Evolutionary conservation across 2,113 vertebrate species (phyloP).

Genomic region (Notothenia coriiceps): DNA sequence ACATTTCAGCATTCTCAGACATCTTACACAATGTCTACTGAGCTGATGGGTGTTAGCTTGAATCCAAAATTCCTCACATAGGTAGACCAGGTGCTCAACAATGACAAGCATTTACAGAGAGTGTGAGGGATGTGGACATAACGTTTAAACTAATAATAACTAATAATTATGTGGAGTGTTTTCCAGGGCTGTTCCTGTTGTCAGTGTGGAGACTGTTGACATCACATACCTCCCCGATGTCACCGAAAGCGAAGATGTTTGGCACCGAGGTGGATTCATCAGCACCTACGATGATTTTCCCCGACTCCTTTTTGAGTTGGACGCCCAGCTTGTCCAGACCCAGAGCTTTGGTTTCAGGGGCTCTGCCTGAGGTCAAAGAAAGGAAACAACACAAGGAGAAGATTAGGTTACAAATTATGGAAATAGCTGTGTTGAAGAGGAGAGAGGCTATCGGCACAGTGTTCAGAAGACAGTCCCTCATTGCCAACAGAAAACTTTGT

Average conservation of each 20-base stretch:
- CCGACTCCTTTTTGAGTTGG: constrained; percentile 81
- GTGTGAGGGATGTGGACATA: constrained; percentile 2
- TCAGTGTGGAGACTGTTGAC: neutral
- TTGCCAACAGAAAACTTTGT: neutral
- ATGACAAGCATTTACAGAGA: constrained; percentile 13
- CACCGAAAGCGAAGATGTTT: constrained; percentile 93
- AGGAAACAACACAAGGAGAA: constrained; percentile 39
- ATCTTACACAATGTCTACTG: neutral
- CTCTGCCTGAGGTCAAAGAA: constrained; percentile 85
- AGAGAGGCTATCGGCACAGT: constrained; percentile 27
- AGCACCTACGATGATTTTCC: constrained; percentile 89
- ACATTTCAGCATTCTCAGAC: neutral
- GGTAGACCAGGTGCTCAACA: neutral
- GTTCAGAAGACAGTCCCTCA: neutral
- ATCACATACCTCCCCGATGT: constrained; percentile 88
- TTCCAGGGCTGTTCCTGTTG: neutral
- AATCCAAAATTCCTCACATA: neutral
- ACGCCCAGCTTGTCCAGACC: constrained; percentile 88
- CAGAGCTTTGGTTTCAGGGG: constrained; percentile 86
- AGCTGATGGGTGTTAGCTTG: neutral
- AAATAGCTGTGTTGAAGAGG: neutral
- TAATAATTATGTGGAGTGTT: neutral
- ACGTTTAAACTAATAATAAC: neutral
- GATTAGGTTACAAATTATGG: constrained; percentile 32
- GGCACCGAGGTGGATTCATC: constrained; percentile 89